Base-by-base conservation (phyloP, 2,113 vertebrate species). In the Sorex araneus region DNA sequence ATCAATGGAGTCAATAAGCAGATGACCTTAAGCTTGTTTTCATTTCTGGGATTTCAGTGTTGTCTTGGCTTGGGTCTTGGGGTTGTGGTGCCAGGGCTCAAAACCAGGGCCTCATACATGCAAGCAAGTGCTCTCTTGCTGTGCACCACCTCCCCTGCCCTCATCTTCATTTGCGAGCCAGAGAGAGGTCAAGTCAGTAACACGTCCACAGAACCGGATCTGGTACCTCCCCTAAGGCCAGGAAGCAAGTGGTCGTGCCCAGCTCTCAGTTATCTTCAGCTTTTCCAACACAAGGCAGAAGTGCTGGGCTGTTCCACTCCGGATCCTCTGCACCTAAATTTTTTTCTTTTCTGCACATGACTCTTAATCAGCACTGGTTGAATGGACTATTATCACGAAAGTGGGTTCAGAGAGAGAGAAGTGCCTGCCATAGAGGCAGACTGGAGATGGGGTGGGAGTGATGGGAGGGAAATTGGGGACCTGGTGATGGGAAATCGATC, bases 181-280 rank as follows among this genome's bases (percentile, higher is more conserved):
- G 30, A 79, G 67, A 90, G 71, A 94, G 34, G n/a, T 54, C 60
- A 91, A 85, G 23, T 76, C 50, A 80, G 19, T 71, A 78, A 19
- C 25, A 28, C n/a, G 15, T 43, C 40, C 74, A 19, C 71, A 30
- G 1, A 45, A 10, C 4, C 43, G 54, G 12, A 32, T 40, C 66
- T 0, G 34, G 47, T 19, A 9, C 30, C 63, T 87, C 57, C 18
- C 57, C 57, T 27, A 27, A 6, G 30, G 25, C 10, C 30, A 67
- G 64, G 15, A 67, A 5, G 76, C 13, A 54, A 45, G 40, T 36
- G 34, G 63, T 67, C 87, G 43, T 21, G 45, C 19, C 32, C 30
- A n/a, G 30, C 30, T 45, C 50, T 66, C 32, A 74, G 34, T 13
- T 21, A 21, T 88, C 36, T 79, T 50, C 63, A 84, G 63, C 21